Percentiles rank a stretch among this genome's conserved stretches.
These are phyloP conservation scores for Perccottus glenii DNA, from an alignment of 2,113 vertebrate species.

Conservation along the genomic window DNA sequence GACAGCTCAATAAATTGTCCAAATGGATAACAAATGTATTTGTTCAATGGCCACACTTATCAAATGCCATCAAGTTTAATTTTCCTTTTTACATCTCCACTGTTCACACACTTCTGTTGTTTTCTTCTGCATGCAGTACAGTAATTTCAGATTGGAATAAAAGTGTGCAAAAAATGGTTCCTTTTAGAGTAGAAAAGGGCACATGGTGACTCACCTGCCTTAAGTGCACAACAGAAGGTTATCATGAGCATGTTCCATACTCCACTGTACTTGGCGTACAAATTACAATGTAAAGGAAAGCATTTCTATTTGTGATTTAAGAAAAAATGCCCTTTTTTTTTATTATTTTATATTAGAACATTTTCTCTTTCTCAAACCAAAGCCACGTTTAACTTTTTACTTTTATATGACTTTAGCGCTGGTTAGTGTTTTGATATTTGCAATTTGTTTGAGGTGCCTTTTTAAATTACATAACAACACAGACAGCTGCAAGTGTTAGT, in stretches of 20 bases:
- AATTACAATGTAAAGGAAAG: no score
- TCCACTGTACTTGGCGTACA: no score
- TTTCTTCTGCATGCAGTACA: not conserved
- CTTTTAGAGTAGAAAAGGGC: conserved; percentile 24
- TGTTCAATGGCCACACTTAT: conserved; percentile 51
- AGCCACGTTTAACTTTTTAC: no score
- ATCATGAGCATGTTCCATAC: conserved; percentile 27
- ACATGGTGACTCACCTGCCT: conserved; percentile 53
- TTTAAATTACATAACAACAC: conserved; percentile 26
- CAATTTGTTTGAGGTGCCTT: conserved; percentile 5
- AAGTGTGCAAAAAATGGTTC: conserved; percentile 17
- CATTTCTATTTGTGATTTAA: no score
- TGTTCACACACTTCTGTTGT: no score
- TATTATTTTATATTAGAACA: no score
- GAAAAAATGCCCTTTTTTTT: no score
- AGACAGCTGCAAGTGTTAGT: conserved; percentile 27
- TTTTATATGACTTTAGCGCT: not conserved
- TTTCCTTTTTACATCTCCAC: conserved; percentile 7
- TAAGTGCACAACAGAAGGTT: conserved; percentile 48
- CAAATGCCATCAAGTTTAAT: conserved; percentile 28
- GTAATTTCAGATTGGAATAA: conserved; percentile 16
- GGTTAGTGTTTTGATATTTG: not conserved
- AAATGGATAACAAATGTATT: conserved; percentile 74
- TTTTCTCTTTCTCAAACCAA: no score
- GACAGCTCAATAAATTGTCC: conserved; percentile 77